Evolutionary conservation across 2,797 vertebrate genomes (phyloP).

Genomic region (Tenualosa thibaudeaui): DNA sequence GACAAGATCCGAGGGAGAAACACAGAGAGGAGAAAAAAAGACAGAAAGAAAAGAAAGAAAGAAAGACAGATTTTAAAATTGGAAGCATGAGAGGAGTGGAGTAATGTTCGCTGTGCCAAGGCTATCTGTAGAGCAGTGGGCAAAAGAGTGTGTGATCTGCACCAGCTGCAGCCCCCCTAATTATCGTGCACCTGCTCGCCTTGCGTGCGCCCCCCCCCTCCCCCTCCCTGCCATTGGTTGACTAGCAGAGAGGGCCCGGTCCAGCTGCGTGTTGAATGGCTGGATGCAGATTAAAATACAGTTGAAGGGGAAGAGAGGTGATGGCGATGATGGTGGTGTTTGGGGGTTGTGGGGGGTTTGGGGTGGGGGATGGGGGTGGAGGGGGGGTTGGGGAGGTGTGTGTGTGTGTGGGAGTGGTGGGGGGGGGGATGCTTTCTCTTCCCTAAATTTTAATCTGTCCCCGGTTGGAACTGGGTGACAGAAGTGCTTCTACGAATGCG

Average conservation of each 20-base stretch:
- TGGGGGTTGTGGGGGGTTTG: background rate
- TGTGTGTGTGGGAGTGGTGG: background rate
- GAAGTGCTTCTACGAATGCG: constrained; percentile 17
- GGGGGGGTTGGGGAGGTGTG: constrained; percentile 1
- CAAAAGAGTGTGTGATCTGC: constrained; percentile 53
- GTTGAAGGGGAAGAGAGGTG: constrained; percentile 49
- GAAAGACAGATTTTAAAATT: background rate
- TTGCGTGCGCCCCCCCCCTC: constrained; percentile 32
- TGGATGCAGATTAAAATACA: constrained; percentile 52
- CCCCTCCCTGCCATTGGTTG: constrained; percentile 62
- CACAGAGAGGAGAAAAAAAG: background rate
- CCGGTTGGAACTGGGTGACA: background rate
- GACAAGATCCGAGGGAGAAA: background rate
- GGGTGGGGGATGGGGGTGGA: background rate
- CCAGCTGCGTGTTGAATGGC: constrained; percentile 62
- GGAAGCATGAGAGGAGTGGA: background rate
- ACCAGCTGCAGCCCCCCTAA: constrained; percentile 72
- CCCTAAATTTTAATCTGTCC: constrained; percentile 11
- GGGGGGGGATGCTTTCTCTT: constrained; percentile 8
- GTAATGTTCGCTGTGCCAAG: background rate
- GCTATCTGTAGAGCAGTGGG: background rate
- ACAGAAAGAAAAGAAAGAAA: background rate
- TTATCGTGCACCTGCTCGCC: constrained; percentile 71
- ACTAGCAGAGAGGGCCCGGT: constrained; percentile 57
- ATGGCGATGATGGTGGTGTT: background rate